Evolutionary conservation across 2,113 vertebrate genomes (phyloP).

Genomic region (Limanda limanda): DNA sequence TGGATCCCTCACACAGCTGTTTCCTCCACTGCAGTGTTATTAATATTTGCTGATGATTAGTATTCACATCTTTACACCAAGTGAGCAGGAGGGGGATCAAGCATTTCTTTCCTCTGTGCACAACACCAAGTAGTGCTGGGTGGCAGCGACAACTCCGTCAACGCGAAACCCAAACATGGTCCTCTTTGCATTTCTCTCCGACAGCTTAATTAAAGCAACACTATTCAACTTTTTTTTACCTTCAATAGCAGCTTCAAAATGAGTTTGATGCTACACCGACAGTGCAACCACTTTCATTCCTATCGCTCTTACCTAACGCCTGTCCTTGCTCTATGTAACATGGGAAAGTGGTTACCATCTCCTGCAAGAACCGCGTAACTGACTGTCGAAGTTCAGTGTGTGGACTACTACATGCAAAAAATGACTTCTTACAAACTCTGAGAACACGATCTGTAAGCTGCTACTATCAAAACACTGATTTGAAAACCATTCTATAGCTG

Average conservation of each 20-base stretch:
- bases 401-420: no score
- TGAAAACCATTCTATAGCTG: no score
- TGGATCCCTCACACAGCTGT: not conserved
- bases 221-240: not conserved
- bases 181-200: not conserved
- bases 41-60: constrained; percentile 17
- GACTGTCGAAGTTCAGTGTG: no score
- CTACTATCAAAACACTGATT: no score
- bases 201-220: not conserved
- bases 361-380: no score
- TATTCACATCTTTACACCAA: constrained; percentile 21
- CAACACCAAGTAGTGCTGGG: not conserved
- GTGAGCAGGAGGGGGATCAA: constrained; percentile 9
- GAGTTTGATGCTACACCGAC: no score
- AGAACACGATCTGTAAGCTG: no score
- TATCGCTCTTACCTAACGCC: no score
- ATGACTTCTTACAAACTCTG: no score
- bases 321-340: no score
- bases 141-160: not conserved
- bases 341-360: no score
- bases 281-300: no score
- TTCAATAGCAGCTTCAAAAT: not conserved
- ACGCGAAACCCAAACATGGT: not conserved
- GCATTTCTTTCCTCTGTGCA: constrained; percentile 32
- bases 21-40: constrained; percentile 11